Evolutionary conservation across 1,140 invertebrate species (phyloP), one percentile per base, ranked within the genome.

Genomic region (Brevipalpus yothersi): DNA sequence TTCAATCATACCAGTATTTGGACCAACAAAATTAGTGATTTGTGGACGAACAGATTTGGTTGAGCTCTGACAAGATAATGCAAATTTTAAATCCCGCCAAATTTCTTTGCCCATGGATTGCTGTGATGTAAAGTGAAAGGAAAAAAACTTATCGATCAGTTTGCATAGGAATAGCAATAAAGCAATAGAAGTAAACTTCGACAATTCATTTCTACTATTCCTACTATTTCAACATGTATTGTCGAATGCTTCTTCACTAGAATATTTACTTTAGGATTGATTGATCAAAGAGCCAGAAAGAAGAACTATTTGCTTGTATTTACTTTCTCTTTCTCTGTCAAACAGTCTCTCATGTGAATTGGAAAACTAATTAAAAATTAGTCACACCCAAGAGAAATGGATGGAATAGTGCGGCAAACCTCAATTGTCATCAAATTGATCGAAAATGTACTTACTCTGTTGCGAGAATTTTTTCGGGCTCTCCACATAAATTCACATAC

Each of bases 31-130:
- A 31, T 31, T 31, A 31, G 31, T 31, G 31, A 31, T 31, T 31
- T 31, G 31, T 3, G 31, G 31, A 31, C 31, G 31, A 31, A 5
- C 5, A 5, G 31, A 2, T 31, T 31, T 31, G 31, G 31, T 31
- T 31, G 31, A 31, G 31, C 31, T 31, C 5, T 31, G 49, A 17
- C 89, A 94, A 51, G 83, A 76, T 64, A 94, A 78, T 4, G 91
- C 90, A 70, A 92, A 92, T 31, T 86, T 75, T 53, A 95, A 73
- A 73, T 95, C 91, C 72, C 93, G 82, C 10, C 81, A 83, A 87
- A 95, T 93, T 76, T 95, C 89, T 4, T 85, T 83, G 70, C 90
- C 94, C 39, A 94, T 70, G 5, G 88, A 89, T 77, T 92, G 85
- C 68, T 82, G 76, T 2, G 75, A 66, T 51, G 7, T n/a, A 4